A percentile compares a stretch with the other conserved stretches of the same genome.
Evolutionary conservation across 2,797 vertebrate genomes (phyloP).

Genomic region (Paratrypauchen microcephalus): DNA sequence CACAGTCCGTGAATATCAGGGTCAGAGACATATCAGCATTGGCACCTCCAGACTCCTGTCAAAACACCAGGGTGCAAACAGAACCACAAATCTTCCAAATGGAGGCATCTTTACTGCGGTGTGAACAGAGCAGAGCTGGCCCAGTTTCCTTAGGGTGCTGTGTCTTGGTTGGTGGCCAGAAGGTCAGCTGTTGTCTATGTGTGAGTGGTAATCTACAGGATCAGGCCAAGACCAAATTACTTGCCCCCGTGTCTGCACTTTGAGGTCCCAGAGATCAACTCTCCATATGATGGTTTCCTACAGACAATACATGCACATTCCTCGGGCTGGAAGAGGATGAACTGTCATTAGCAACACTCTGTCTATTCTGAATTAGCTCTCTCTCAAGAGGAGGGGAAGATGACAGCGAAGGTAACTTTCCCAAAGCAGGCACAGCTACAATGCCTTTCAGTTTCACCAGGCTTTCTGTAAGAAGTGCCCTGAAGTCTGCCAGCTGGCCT

Average conservation of each 20-base stretch:
- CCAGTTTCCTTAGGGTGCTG: slow-evolving; percentile 45
- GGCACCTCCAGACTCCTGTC: slow-evolving; percentile 52
- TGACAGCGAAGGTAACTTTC: slow-evolving; percentile 13
- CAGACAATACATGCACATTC: slow-evolving; percentile 26
- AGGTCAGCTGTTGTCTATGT: slow-evolving; percentile 65
- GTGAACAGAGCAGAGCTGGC: slow-evolving; percentile 38
- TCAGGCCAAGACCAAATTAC: slow-evolving; percentile 42
- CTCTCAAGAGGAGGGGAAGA: slow-evolving; percentile 28
- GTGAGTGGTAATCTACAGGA: slow-evolving; percentile 28
- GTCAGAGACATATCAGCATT: slow-evolving; percentile 49
- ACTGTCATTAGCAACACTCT: slow-evolving; percentile 37
- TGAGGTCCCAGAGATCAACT: slow-evolving; percentile 17
- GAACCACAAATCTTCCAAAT: slow-evolving; percentile 63
- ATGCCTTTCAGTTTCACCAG: slow-evolving; percentile 36
- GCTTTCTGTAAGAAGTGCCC: slow-evolving; percentile 13
- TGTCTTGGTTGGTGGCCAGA: slow-evolving; percentile 64
- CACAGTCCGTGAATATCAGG: slow-evolving; percentile 47
- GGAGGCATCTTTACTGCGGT: slow-evolving; percentile 68
- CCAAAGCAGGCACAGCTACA: slow-evolving; percentile 40
- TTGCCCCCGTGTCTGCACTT: slow-evolving; percentile 29
- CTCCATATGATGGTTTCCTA: slow-evolving; percentile 30
- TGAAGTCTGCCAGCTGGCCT: not conserved
- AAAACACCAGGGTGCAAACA: slow-evolving; percentile 55
- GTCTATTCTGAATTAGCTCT: slow-evolving; percentile 27
- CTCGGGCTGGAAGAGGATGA: slow-evolving; percentile 36